Evolutionary conservation across 2,113 vertebrate genomes (phyloP), one percentile per base, ranked within the genome.

Genomic region (Oryzias celebensis): DNA sequence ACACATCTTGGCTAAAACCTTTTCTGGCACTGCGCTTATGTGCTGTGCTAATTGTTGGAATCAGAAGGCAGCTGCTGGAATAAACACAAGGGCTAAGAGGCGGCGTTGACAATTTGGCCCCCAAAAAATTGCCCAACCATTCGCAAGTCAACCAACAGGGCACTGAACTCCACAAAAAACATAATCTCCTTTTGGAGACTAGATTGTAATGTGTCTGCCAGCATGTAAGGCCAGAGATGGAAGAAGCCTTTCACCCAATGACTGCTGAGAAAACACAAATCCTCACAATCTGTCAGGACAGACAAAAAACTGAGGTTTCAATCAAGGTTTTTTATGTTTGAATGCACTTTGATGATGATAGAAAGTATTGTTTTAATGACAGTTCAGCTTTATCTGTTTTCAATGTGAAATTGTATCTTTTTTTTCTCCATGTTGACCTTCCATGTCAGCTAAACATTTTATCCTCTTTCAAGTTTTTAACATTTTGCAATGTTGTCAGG

Each of bases 31-130:
- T 58, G 7, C 52, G 69, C 61, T 66, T 76, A 52, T 62, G 62
- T 75, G 65, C 66, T 49, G 56, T 82, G 65, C 50, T 84, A 84
- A 83, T 83, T 58, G 71, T 69, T 52, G 62, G 65, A 56, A 83
- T 74, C 85, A 81, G 65, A 46, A 63, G 47, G 69, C 17, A 56
- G 68, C 60, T 83, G 65, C 64, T 82, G 75, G 60, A 83, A 71
- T 58, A 62, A 67, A 73, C 62, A 74, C 62, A 52, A 51, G 65
- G 71, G 47, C 65, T 75, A 71, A 81, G 55, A 77, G 57, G 23
- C 45, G 42, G 61, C 75, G 65, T 71, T 83, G 65, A 73, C 77
- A 76, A 72, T 69, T 62, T 22, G 14, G 46, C 56, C 65, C 58
- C 58, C 4, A 18, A 64, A 82, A 81, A 61, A 78, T 62, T 65